phyloP scores from a whole-genome alignment of 2,113 vertebrate genomes.

The Murina feae region DNA sequence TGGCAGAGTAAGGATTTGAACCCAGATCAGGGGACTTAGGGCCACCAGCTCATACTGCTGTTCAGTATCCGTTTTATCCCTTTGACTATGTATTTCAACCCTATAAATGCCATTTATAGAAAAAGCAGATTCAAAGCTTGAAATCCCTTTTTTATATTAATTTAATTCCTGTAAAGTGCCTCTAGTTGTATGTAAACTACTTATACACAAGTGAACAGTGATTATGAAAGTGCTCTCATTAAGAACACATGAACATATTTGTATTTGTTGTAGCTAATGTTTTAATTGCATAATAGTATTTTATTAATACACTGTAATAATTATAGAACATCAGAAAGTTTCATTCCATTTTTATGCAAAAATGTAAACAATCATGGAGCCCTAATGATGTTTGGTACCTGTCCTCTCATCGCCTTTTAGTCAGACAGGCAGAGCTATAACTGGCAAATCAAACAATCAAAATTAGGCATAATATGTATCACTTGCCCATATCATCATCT shows the following conservation, averaged over 20 bases:
- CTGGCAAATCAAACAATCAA: slow-evolving; percentile 1
- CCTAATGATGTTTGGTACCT: not conserved
- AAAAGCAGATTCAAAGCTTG: slow-evolving; percentile 8
- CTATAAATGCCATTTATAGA: not conserved
- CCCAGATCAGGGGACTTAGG: not conserved
- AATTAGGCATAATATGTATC: slow-evolving; percentile 7
- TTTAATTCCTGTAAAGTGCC: slow-evolving; percentile 36
- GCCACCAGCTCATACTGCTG: not conserved
- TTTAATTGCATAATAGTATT: slow-evolving; percentile 68
- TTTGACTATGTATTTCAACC: not conserved
- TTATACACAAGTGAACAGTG: slow-evolving; percentile 59
- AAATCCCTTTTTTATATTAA: slow-evolving; percentile 36
- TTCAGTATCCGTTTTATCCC: not conserved
- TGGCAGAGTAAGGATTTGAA: not conserved
- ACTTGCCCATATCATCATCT: not conserved
- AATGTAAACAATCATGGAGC: not conserved
- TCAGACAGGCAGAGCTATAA: not conserved
- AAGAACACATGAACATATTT: slow-evolving; percentile 59
- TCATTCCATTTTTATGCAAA: slow-evolving; percentile 51
- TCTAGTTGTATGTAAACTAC: slow-evolving; percentile 41
- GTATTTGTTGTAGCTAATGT: slow-evolving; percentile 61
- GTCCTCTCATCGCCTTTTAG: not conserved
- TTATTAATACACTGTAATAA: slow-evolving; percentile 41
- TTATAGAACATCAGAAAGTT: slow-evolving; percentile 55
- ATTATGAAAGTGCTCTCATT: slow-evolving; percentile 65